Conservation (phyloP, 1,140 invertebrate species). For the fruit fly (Drosophila melanogaster) region DNA sequence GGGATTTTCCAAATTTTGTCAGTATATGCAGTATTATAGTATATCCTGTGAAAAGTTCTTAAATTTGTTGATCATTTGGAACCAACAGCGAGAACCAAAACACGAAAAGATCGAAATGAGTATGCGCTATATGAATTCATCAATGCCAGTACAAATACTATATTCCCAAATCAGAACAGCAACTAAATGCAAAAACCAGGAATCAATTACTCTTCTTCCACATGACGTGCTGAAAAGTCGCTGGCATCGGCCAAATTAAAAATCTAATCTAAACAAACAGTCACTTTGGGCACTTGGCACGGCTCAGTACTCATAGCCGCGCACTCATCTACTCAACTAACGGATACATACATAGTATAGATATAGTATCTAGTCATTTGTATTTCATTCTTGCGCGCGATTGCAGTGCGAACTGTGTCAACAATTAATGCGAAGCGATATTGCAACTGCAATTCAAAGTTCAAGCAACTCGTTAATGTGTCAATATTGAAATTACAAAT, state of each 20-base stretch:
- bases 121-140: constrained; percentile 20
- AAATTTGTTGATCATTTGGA: constrained; percentile 5
- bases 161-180: constrained; percentile 17
- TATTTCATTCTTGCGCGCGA: constrained; percentile 19
- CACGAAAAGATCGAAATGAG: constrained; percentile 5
- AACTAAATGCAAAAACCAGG: constrained; percentile 13
- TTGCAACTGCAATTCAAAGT: constrained; percentile 52
- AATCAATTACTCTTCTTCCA: constrained; percentile 46
- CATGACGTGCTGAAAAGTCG: constrained; percentile 34
- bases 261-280: constrained; percentile 40
- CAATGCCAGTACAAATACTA: constrained; percentile 19
- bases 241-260: constrained; percentile 6
- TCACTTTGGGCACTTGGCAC: constrained; percentile 30
- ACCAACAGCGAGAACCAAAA: background rate
- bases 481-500: constrained; percentile 67
- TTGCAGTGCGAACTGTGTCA: constrained; percentile 36
- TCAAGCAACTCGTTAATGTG: constrained; percentile 69
- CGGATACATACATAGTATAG: background rate
- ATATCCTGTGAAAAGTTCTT: background rate
- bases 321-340: background rate
- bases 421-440: constrained; percentile 40
- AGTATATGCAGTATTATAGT: too few species aligned
- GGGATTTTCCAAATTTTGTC: too few species aligned
- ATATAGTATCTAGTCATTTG: constrained; percentile 18
- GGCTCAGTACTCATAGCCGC: constrained; percentile 4